Evolutionary conservation across 2,888 invertebrate species (phyloP).

Genomic region (Drosophila multiciliata): DNA sequence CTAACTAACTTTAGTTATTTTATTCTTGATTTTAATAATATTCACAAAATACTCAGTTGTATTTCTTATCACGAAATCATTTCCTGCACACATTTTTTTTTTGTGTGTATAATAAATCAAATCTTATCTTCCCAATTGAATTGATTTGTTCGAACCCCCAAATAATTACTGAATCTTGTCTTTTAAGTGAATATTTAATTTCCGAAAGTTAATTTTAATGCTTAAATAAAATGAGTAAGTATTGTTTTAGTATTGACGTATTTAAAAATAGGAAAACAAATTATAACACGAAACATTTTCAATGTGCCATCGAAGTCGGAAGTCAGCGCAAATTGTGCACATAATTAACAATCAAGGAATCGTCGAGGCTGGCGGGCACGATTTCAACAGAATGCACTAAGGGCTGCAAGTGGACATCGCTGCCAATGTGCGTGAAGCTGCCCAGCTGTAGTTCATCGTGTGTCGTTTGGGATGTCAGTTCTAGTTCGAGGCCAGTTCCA

Average conservation of each 20-base stretch:
- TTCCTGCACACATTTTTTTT: too few species aligned
- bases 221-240: not conserved
- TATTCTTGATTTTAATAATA: not conserved
- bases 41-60: not conserved
- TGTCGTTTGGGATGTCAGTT: conserved; percentile 9
- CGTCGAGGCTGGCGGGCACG: conserved; percentile 78
- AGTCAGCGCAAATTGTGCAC: conserved; percentile 71
- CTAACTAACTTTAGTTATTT: not conserved
- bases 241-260: conserved; percentile 5
- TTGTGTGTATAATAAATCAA: not conserved
- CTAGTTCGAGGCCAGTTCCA: conserved; percentile 23
- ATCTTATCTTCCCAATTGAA: not conserved
- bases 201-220: not conserved
- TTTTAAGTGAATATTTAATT: not conserved
- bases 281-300: conserved; percentile 22
- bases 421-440: conserved; percentile 78
- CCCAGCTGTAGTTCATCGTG: conserved; percentile 75
- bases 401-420: conserved; percentile 80
- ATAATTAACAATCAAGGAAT: conserved; percentile 76
- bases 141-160: not conserved
- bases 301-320: not conserved
- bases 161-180: not conserved
- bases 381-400: conserved; percentile 82
- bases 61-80: not conserved
- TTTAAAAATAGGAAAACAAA: conserved; percentile 49